Base-by-base conservation (phyloP, 2,888 invertebrate genomes). In the Halictus ligatus region DNA sequence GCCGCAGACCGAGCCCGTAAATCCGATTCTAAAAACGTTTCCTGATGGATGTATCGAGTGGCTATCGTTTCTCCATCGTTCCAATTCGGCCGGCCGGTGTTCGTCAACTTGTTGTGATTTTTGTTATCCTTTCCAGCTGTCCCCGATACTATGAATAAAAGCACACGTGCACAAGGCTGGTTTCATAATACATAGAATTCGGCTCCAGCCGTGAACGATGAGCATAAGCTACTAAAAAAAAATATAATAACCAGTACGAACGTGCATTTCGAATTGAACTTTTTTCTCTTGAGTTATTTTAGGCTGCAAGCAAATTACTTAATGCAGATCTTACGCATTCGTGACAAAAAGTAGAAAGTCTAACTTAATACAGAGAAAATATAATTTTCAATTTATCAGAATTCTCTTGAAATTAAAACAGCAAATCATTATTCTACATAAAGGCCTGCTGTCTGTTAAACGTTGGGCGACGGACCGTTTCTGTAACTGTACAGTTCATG, bases 21-120 rank as follows among this genome's bases (percentile, higher is more conserved):
- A 86, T 86, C 81, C 81, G 81, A 81, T 85, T 80, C 86, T 78
- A 81, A 84, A 86, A 86, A 84, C 86, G 81, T 72, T 86, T 76
- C 78, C 85, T 78, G 81, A 86, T 78, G 81, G 86, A 86, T 86
- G 81, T 81, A 84, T 84, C 85, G 84, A 81, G 13, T 75, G 40
- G 54, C 58, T 81, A 81, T 84, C 86, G 78, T 76, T 84, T 69
- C 67, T 72, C 74, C 72, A 72, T 81, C 86, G 80, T 64, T 35
- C 86, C 81, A 84, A 76, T 86, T 84, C 85, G 67, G 13, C 46
- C 58, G 67, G 10, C 29, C 78, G 78, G 76, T 78, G 85, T 84
- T 86, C 85, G 85, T 84, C 86, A 84, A 81, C 81, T 84, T 86
- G 85, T 84, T 86, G 85, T 86, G 86, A 86, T 84, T 86, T 86